Base-by-base conservation (phyloP, 2,888 invertebrate genomes). In the Pherbina coryleti region DNA sequence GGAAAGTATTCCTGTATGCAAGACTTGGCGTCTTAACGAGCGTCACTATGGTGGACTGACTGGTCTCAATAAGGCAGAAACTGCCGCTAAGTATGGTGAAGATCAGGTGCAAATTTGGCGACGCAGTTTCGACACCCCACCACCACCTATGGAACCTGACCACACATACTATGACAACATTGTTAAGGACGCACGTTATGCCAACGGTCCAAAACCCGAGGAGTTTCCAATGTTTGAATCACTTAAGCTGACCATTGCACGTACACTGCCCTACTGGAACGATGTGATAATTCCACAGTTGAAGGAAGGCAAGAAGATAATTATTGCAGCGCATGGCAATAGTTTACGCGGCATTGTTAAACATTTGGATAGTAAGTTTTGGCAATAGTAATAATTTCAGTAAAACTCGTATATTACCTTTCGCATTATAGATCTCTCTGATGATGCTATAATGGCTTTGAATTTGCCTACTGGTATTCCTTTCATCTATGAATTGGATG, bases 231-330 rank as follows among this genome's bases (percentile, higher is more conserved):
- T 93, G 92, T 95, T 93, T 84, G 97, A 97, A 88, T 96, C 96
- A 17, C 90, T 97, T 72, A 95, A 97, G 87, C 90, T 96, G 69
- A 96, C 96, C 8, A 95, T 96, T 88, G 93, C 93, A 81, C 92
- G 97, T 78, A 96, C 96, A 17, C 90, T 96, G 85, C 97, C 97
- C 0, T 98, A 95, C 88, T 98, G 97, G 95, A 96, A 97, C 90
- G 91, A 96, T 86, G 92, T 93, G 57, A 94, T 98, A 91, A 85
- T 88, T 90, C 89, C 91, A 79, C 92, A 96, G 91, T 92, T 97
- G 81, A 95, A 95, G 86, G 94, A 92, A 83, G 96, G 96, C 82
- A 96, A 96, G 88, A 93, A 90, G 71, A 94, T 97, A 80, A 92
- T 97, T 71, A 95, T 97, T 85, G 96, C 95, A 34, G 96, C 96